Evolutionary conservation across 2,113 vertebrate species (phyloP).

Genomic region (Ciconia maguari): DNA sequence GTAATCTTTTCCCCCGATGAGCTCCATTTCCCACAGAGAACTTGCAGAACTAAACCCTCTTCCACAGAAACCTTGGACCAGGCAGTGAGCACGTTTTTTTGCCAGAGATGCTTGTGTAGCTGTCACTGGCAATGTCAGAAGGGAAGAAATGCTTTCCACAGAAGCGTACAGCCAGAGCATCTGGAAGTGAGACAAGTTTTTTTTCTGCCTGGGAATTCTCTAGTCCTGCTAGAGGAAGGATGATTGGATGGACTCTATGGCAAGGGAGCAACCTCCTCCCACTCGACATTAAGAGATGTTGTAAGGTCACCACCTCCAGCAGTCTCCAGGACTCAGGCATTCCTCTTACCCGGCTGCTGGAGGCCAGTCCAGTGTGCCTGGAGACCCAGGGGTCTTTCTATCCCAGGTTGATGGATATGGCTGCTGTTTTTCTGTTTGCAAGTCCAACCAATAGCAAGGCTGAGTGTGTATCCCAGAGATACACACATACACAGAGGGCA

Average conservation of each 20-base stretch:
- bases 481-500: neutral
- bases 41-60: neutral
- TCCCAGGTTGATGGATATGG: neutral
- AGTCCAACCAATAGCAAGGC: neutral
- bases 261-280: neutral
- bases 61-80: neutral
- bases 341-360: neutral
- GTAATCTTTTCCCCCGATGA: rapidly evolving
- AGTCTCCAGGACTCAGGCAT: neutral
- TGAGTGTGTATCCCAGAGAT: neutral
- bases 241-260: neutral
- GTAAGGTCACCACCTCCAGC: neutral
- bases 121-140: neutral
- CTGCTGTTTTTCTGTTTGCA: neutral
- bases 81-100: neutral
- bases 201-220: neutral
- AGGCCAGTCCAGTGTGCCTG: neutral
- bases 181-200: neutral
- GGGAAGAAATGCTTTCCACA: neutral
- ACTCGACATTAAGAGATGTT: neutral
- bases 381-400: neutral
- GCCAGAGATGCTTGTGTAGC: neutral
- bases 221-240: neutral
- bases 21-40: neutral
- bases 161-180: neutral